phyloP scores from a whole-genome alignment of 2,113 vertebrate genomes.

The Hassar affinis region DNA sequence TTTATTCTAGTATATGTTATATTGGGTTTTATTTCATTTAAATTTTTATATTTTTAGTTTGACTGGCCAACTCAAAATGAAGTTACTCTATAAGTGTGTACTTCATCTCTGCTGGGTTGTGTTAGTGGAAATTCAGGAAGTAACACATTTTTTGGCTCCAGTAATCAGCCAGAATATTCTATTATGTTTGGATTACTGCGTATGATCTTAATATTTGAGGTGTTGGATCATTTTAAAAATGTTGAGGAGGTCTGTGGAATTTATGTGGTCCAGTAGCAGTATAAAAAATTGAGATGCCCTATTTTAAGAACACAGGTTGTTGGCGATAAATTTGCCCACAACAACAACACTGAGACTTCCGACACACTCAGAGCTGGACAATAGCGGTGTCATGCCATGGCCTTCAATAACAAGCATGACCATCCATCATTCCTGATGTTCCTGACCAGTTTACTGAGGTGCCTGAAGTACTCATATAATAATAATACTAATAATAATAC shows the following conservation, averaged over 20 bases:
- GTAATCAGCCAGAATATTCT: not conserved
- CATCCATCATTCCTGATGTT: conserved; percentile 25
- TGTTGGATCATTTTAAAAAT: not conserved
- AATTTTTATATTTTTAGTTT: not conserved
- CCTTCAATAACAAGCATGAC: conserved; percentile 23
- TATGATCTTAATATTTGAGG: not conserved
- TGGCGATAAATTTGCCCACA: conserved; percentile 66
- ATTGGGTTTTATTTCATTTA: not conserved
- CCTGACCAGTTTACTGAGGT: not conserved
- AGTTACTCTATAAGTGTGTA: not conserved
- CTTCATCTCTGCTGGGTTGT: not conserved
- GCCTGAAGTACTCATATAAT: not conserved
- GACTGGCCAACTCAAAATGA: not conserved
- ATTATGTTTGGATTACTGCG: not conserved
- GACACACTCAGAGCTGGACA: conserved; percentile 29
- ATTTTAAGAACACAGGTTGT: conserved; percentile 54
- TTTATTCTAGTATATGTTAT: not conserved
- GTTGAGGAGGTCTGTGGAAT: not conserved
- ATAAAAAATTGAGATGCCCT: not conserved
- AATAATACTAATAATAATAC: not conserved
- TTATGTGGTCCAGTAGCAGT: not conserved
- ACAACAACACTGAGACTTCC: conserved; percentile 61
- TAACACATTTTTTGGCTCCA: not conserved
- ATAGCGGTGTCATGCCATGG: conserved; percentile 35
- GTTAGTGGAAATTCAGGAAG: not conserved